These are phyloP conservation scores for Caerostris extrusa DNA, from an alignment of 1,140 invertebrate genomes.

Conservation along the genomic window DNA sequence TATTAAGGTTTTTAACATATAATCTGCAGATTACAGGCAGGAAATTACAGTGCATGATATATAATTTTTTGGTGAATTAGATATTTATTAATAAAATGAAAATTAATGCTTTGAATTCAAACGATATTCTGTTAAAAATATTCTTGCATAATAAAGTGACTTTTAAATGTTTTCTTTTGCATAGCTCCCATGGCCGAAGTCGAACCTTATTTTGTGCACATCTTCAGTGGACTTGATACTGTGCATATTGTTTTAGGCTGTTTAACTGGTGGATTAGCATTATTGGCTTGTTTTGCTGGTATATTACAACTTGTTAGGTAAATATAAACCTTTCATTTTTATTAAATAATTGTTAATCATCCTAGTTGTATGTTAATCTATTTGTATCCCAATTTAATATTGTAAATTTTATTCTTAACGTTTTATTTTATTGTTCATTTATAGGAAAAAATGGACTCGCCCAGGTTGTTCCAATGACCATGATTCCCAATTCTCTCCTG, in stretches of 20 bases:
- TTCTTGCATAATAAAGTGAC: not conserved
- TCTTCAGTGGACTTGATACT: conserved; percentile 72
- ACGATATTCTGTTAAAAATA: not conserved
- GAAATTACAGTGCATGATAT: not conserved
- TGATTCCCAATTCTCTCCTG: conserved; percentile 73
- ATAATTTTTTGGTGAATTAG: too few species aligned
- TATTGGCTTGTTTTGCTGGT: conserved; percentile 75
- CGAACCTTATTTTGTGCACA: conserved; percentile 73
- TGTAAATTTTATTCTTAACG: not conserved
- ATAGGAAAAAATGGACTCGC: conserved; percentile 70
- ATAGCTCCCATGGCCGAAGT: conserved; percentile 68
- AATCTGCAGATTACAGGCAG: not conserved
- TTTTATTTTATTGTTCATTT: not conserved
- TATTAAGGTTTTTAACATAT: too few species aligned
- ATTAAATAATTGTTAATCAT: not conserved
- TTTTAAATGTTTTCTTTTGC: not conserved
- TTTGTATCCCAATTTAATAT: not conserved
- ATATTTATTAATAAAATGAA: too few species aligned
- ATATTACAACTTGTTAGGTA: conserved; percentile 77
- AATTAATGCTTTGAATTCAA: not conserved
- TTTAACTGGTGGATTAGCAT: conserved; percentile 70
- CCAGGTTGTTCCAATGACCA: conserved; percentile 68
- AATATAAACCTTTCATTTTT: not conserved
- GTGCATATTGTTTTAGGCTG: conserved; percentile 75
- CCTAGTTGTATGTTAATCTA: not conserved